phyloP scores from a whole-genome alignment of 2,888 invertebrate species.

The Volucella inanis region DNA sequence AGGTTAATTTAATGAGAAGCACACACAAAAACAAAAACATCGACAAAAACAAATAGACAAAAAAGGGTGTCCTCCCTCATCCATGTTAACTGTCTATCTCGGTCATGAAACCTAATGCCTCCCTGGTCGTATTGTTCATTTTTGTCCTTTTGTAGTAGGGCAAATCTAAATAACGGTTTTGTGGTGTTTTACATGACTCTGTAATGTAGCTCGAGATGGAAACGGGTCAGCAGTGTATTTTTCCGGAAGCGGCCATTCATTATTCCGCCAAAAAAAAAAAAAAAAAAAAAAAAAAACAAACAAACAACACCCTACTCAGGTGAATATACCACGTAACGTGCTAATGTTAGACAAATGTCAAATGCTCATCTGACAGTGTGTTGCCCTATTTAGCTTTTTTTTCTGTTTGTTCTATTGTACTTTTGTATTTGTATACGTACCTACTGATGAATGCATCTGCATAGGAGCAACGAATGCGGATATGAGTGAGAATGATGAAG shows the following conservation, averaged over 20 bases:
- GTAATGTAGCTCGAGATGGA: slow-evolving; percentile 57
- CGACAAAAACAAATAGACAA: background rate
- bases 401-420: slow-evolving; percentile 1
- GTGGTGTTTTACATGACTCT: slow-evolving; percentile 65
- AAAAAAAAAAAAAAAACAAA: slow-evolving; percentile 20
- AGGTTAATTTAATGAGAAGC: slow-evolving; percentile 69
- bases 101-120: slow-evolving; percentile 65
- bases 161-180: slow-evolving; percentile 66
- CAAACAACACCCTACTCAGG: slow-evolving; percentile 7
- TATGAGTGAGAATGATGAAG: slow-evolving; percentile 37
- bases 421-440: background rate
- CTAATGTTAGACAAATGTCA: slow-evolving; percentile 49
- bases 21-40: slow-evolving; percentile 8
- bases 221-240: slow-evolving; percentile 69
- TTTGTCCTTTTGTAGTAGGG: slow-evolving; percentile 51
- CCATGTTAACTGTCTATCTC: slow-evolving; percentile 48
- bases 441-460: slow-evolving; percentile 49
- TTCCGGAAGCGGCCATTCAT: slow-evolving; percentile 65
- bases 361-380: slow-evolving; percentile 43
- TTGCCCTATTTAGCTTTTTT: background rate
- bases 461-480: slow-evolving; percentile 56
- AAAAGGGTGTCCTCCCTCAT: slow-evolving; percentile 29
- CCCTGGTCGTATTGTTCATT: slow-evolving; percentile 51
- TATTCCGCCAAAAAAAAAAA: slow-evolving; percentile 14
- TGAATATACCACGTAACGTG: slow-evolving; percentile 27